A percentile compares a stretch with the other conserved stretches of the same genome.
Conservation (phyloP, 2,797 vertebrate genomes). For the Vultur gryphus region DNA sequence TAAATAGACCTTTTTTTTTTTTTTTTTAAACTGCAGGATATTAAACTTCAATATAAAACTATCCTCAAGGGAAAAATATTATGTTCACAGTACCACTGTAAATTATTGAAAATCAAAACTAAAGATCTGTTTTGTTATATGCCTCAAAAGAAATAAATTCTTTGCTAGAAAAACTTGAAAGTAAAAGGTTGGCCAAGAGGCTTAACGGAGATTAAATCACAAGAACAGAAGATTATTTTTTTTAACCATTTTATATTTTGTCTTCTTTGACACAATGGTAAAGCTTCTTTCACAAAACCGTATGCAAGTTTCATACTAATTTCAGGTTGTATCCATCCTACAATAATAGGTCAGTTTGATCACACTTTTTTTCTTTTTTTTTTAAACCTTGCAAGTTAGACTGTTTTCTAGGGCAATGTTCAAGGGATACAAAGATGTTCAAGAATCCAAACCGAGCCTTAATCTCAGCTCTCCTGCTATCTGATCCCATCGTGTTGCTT, state of each 20-base stretch:
- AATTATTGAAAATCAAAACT: conserved; percentile 53
- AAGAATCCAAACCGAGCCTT: neutral
- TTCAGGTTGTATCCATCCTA: neutral
- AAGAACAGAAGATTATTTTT: neutral
- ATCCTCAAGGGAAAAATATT: conserved; percentile 57
- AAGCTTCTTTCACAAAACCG: neutral
- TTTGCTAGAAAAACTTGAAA: neutral
- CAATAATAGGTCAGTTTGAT: neutral
- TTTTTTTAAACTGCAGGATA: neutral
- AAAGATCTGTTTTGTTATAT: conserved; percentile 8
- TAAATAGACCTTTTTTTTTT: conserved; percentile 42
- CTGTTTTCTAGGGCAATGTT: neutral
- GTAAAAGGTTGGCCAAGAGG: neutral
- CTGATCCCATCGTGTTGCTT: neutral
- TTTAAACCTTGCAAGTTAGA: neutral
- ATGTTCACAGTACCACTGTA: conserved; percentile 45
- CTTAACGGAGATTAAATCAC: neutral
- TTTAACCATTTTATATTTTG: neutral
- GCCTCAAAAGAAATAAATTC: conserved; percentile 31
- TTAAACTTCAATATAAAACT: conserved; percentile 62
- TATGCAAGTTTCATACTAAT: neutral
- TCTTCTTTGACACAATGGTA: neutral
- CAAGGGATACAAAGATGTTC: neutral
- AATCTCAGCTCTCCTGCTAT: neutral
- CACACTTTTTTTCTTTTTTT: neutral